Base-by-base conservation (phyloP, 2,113 vertebrate genomes). In the Grus americana region DNA sequence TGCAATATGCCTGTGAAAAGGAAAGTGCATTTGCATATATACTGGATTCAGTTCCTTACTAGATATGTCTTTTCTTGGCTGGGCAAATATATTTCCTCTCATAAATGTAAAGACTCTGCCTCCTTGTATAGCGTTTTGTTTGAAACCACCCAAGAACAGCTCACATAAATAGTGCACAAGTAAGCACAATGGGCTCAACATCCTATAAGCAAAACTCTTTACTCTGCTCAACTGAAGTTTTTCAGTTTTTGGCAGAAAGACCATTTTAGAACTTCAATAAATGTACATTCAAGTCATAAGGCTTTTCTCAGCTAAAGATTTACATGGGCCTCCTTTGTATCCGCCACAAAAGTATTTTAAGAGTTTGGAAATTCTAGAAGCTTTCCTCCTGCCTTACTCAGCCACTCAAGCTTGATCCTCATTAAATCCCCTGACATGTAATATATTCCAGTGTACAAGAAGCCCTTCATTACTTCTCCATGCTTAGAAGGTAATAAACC, bases 331-430 rank as follows among this genome's bases (percentile, higher is more conserved):
- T 97, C 94, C 71, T 94, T 92, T 92, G 70, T 95, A 95, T 95
- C 91, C 86, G 91, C 96, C 94, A 96, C 95, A 91, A 32, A 96
- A 96, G 82, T 93, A 96, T 97, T 97, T 97, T 97, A 97, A 94
- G 97, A 96, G 96, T 97, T 94, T 90, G 94, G 97, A 98, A 97
- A 97, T 93, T 97, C 89, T 96, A 97, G 93, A 94, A 96, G 95
- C 93, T 95, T 96, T 95, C 89, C 94, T 94, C 47, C 73, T 95
- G 96, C 96, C 90, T 95, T 95, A 95, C 80, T 81, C 97, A 96
- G 92, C 81, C 91, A 92, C 86, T 97, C 97, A 88, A 90, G 94
- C 88, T 93, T 96, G 94, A 97, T 97, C 95, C 95, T 96, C 88
- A 95, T 97, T 96, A 96, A 97, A 95, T 97, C 96, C 95, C 94